Percentiles rank a stretch among this genome's conserved stretches.
Evolutionary conservation across 2,113 vertebrate species (phyloP).

Genomic region (Pygoscelis adeliae): DNA sequence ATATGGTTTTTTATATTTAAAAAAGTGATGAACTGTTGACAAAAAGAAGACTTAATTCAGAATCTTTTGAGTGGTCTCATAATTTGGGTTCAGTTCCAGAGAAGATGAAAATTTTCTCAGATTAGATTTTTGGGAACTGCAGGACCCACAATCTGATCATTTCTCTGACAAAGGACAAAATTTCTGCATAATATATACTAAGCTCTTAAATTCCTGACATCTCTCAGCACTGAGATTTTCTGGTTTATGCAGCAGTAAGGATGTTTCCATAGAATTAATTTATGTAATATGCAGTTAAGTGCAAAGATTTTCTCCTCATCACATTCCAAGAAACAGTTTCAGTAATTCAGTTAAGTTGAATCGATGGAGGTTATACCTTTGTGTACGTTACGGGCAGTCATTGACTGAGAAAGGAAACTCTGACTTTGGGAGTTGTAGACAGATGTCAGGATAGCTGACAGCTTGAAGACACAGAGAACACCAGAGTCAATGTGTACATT

Average conservation of each 20-base stretch:
- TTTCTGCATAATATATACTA: neutral
- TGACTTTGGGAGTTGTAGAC: neutral
- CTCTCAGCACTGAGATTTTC: neutral
- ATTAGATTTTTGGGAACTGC: neutral
- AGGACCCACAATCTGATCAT: neutral
- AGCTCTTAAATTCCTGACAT: neutral
- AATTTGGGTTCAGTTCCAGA: neutral
- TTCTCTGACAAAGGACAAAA: neutral
- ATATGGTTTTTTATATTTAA: neutral
- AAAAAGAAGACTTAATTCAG: neutral
- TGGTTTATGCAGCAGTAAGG: neutral
- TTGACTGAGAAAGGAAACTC: neutral
- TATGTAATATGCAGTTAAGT: neutral
- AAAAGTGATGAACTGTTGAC: neutral
- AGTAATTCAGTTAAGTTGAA: neutral
- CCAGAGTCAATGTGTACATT: neutral
- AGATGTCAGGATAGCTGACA: neutral
- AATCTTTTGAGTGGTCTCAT: neutral
- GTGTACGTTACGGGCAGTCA: rapidly evolving
- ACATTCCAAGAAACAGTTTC: neutral
- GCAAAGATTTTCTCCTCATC: neutral
- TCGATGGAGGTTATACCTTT: neutral
- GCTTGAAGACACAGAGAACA: neutral
- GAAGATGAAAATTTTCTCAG: neutral
- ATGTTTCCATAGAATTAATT: neutral